Percentiles rank a stretch among this genome's conserved stretches.
These are phyloP conservation scores for Synergus itoensis DNA, from an alignment of 2,888 invertebrate species.

Conservation along the genomic window DNA sequence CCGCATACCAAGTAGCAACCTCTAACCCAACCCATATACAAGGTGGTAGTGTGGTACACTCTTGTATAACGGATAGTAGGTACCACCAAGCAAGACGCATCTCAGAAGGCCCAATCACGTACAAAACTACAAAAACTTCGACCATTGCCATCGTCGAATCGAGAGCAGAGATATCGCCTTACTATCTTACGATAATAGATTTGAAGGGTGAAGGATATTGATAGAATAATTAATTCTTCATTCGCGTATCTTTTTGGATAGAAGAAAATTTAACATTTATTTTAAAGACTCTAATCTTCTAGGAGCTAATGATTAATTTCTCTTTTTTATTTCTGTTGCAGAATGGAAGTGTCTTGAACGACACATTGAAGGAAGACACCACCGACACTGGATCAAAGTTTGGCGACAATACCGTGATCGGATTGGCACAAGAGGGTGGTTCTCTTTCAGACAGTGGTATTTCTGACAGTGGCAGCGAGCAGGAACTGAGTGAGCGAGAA, in stretches of 20 bases:
- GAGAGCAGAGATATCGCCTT: conserved; percentile 25
- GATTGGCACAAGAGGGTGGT: conserved; percentile 79
- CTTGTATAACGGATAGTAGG: conserved; percentile 35
- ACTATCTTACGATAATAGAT: conserved; percentile 16
- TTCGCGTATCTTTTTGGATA: too few species aligned
- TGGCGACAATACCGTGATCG: conserved; percentile 64
- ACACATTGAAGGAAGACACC: conserved; percentile 47
- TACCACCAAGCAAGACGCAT: conserved; percentile 29
- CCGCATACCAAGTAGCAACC: conserved; percentile 81
- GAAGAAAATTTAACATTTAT: too few species aligned
- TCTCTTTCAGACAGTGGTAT: conserved; percentile 90
- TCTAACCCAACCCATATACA: conserved; percentile 68
- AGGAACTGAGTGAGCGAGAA: conserved; percentile 84
- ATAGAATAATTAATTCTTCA: too few species aligned
- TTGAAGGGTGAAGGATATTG: not conserved
- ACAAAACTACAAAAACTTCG: conserved; percentile 36
- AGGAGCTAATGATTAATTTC: not conserved
- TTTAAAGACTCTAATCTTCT: too few species aligned
- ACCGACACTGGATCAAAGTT: conserved; percentile 59
- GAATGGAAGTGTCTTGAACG: conserved; percentile 51
- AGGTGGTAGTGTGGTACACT: conserved; percentile 28
- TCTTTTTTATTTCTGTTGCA: conserved; percentile 55
- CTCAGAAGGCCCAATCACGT: conserved; percentile 40
- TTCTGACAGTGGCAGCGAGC: conserved; percentile 87
- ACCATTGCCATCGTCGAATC: conserved; percentile 31